phyloP scores from a whole-genome alignment of 2,797 vertebrate species.

The Tragopan temminckii region DNA sequence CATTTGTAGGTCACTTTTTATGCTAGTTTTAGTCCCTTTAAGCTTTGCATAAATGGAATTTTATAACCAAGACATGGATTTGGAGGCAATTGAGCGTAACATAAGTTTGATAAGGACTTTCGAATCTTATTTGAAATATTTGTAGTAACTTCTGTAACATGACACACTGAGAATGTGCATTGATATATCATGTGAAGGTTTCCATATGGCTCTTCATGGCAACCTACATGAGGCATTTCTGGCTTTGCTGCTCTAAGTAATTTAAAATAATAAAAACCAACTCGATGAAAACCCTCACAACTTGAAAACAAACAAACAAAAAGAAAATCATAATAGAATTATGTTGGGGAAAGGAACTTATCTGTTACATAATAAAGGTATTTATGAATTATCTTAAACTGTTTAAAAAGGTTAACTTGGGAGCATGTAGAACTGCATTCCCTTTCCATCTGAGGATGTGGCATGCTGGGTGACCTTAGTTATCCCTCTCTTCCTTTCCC shows the following conservation, averaged over 20 bases:
- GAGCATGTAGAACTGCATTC: not conserved
- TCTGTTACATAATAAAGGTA: not conserved
- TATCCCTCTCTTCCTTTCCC: not conserved
- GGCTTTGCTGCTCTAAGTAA: not conserved
- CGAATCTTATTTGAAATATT: not conserved
- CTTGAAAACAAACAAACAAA: not conserved
- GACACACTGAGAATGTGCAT: not conserved
- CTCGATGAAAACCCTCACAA: not conserved
- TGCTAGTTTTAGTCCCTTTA: not conserved
- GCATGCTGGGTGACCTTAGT: not conserved
- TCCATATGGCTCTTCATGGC: not conserved
- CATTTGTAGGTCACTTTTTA: not conserved
- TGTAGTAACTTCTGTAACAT: not conserved
- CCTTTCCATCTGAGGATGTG: not conserved
- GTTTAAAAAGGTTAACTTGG: not conserved
- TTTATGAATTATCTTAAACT: not conserved
- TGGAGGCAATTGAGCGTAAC: not conserved
- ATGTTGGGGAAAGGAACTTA: no score
- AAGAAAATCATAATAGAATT: not conserved
- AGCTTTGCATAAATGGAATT: not conserved
- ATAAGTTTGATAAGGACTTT: not conserved
- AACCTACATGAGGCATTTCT: not conserved
- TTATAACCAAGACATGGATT: not conserved
- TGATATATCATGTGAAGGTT: not conserved
- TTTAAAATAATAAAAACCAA: not conserved